Evolutionary conservation across 2,888 invertebrate genomes (phyloP).

Genomic region (Rhorus exstirpatorius): DNA sequence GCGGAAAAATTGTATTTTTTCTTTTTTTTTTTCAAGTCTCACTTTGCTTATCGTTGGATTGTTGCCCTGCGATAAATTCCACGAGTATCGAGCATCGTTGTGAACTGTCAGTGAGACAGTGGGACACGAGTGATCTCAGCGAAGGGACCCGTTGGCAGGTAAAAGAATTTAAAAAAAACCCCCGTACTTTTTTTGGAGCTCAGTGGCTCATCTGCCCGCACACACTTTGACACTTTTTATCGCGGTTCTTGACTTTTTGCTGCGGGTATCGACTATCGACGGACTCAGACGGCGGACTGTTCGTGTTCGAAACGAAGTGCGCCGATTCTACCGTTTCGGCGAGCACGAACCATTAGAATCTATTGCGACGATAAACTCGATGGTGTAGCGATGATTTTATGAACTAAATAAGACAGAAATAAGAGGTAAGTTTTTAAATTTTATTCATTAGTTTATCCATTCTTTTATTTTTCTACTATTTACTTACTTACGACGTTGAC

Average conservation of each 20-base stretch:
- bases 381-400: neutral
- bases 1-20: neutral
- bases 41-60: slow-evolving; percentile 43
- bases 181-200: neutral
- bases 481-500: no score
- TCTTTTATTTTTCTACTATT: no score
- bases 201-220: neutral
- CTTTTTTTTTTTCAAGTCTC: neutral
- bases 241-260: no score
- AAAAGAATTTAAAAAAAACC: slow-evolving; percentile 25
- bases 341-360: neutral
- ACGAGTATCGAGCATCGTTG: slow-evolving; percentile 24
- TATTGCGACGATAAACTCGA: neutral
- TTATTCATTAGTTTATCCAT: no score
- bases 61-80: neutral
- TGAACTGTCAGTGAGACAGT: slow-evolving; percentile 4
- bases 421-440: no score
- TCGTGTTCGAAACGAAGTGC: slow-evolving; percentile 21
- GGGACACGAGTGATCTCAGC: neutral
- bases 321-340: neutral
- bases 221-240: neutral
- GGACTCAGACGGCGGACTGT: no score
- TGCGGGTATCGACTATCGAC: no score
- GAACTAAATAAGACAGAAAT: neutral
- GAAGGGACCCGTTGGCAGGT: neutral